These are phyloP conservation scores for Erynnis tages DNA, from an alignment of 2,888 invertebrate genomes.

Conservation along the genomic window DNA sequence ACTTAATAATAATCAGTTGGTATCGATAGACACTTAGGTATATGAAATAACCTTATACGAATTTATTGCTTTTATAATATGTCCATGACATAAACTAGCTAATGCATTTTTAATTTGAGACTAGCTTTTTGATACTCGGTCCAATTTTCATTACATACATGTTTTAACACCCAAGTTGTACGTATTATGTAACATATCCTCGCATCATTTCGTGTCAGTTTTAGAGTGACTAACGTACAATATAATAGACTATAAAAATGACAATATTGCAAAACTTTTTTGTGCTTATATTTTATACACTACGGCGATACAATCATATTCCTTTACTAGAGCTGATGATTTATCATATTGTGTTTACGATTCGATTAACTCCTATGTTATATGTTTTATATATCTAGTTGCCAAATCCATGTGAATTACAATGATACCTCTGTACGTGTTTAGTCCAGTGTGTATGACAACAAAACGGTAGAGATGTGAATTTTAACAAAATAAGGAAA, in stretches of 20 bases:
- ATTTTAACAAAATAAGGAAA: too few relatives aligned
- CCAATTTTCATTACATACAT: slow-evolving; percentile 32
- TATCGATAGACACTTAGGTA: too few relatives aligned
- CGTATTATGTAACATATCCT: slow-evolving; percentile 8
- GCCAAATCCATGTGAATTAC: too few relatives aligned
- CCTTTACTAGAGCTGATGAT: slow-evolving; percentile 64
- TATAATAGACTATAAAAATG: slow-evolving; percentile 1
- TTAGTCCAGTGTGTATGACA: too few relatives aligned
- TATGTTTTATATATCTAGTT: neutral
- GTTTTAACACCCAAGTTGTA: slow-evolving; percentile 9
- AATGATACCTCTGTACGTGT: too few relatives aligned
- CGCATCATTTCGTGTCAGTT: slow-evolving; percentile 8
- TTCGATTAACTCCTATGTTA: neutral
- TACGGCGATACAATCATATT: slow-evolving; percentile 56
- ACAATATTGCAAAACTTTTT: neutral
- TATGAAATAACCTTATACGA: slow-evolving; percentile 2
- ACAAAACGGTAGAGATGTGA: too few relatives aligned
- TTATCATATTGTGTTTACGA: too few relatives aligned
- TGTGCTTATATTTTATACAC: slow-evolving; percentile 20
- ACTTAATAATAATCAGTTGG: slow-evolving; percentile 4
- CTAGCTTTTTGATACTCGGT: slow-evolving; percentile 75
- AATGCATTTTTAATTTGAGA: slow-evolving; percentile 55
- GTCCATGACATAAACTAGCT: neutral
- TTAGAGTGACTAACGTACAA: slow-evolving; percentile 20
- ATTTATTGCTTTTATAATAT: slow-evolving; percentile 5